Evolutionary conservation across 2,113 vertebrate species (phyloP).

Genomic region (Salvator merianae): DNA sequence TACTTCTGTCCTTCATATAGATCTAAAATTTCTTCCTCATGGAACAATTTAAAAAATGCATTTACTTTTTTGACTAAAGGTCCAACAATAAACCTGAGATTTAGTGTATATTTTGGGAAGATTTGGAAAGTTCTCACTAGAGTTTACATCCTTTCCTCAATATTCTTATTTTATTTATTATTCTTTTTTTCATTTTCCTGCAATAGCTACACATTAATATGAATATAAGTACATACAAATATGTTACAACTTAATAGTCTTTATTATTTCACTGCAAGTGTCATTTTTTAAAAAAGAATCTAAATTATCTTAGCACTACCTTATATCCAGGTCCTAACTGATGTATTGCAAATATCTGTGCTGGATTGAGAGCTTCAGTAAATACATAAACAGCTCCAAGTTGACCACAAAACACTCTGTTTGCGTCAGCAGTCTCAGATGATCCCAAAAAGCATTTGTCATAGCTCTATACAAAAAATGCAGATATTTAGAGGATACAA

Average conservation of each 20-base stretch:
- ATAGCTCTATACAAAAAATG: conserved; percentile 84
- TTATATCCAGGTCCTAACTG: conserved; percentile 96
- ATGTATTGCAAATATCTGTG: conserved; percentile 98
- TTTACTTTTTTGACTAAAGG: too few relatives aligned
- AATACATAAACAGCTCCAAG: conserved; percentile 96
- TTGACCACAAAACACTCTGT: conserved; percentile 95
- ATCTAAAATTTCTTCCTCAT: background rate
- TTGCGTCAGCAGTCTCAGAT: conserved; percentile 95
- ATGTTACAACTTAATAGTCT: too few relatives aligned
- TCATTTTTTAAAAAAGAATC: too few relatives aligned
- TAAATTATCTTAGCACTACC: conserved; percentile 71
- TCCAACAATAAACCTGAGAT: too few relatives aligned
- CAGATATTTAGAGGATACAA: conserved; percentile 27
- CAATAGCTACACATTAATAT: background rate
- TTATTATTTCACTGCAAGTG: too few relatives aligned
- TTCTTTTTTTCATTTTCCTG: background rate
- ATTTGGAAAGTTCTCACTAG: background rate
- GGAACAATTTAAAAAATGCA: background rate
- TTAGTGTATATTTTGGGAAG: background rate
- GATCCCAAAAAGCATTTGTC: conserved; percentile 99
- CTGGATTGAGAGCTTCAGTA: conserved; percentile 94
- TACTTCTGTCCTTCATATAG: background rate
- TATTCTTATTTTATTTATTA: background rate
- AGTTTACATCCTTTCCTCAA: background rate
- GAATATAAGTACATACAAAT: too few relatives aligned